Evolutionary conservation across 2,113 vertebrate genomes (phyloP), one percentile per base, ranked within the genome.

Genomic region (Xenotilapia longispinis): DNA sequence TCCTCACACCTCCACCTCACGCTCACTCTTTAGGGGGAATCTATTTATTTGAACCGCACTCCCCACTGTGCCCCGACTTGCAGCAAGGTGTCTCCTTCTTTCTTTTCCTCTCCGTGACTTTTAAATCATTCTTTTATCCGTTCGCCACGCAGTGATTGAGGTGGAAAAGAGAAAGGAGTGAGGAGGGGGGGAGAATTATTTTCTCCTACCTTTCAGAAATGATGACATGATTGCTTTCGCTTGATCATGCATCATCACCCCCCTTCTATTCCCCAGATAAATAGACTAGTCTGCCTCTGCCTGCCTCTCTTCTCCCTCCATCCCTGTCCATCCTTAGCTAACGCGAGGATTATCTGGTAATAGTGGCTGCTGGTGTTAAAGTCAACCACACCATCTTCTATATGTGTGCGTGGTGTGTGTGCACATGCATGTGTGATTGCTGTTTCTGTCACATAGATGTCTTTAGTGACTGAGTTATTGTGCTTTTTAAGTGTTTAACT

Each of bases 201-300:
- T 99, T 99, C 97, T 99, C 97, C 98, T 97, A 98, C 98, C 98
- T 99, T 99, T 99, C 98, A 98, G 98, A 99, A 98, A 99, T 99
- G 98, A 99, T 99, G 98, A 99, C 99, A 99, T 99, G 99, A 99
- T 99, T 99, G 99, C 98, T 99, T 99, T 99, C 97, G 98, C 98
- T 98, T 99, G 98, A 99, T 99, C 98, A 99, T 99, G 98, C 99
- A 99, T 98, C 98, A 98, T 98, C 98, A 86, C 92, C 87, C 90
- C 96, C 96, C 97, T 96, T 97, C 97, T 97, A 97, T 97, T 92
- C 97, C 97, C 96, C 97, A 95, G 98, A 97, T 98, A 98, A 98
- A 99, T 98, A 98, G 97, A 91, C 89, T 90, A 89, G 91, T 93
- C 93, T 95, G 91, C 91, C 88, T 94, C 88, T 89, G 65, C 84